Conservation (phyloP, 2,113 vertebrate species). For the Carettochelys insculpta region DNA sequence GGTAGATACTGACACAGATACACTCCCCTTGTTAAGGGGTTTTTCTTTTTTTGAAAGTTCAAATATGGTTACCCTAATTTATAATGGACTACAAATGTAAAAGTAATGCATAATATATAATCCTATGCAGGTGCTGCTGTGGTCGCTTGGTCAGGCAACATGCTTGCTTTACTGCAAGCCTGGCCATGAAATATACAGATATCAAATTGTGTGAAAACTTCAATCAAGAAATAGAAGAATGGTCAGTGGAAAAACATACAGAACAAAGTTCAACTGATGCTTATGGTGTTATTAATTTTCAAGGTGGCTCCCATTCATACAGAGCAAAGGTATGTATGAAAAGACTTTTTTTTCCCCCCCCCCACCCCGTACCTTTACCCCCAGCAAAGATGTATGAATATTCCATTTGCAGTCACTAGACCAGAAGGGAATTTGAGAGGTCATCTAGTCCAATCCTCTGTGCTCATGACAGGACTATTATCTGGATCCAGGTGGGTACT, state of each 20-base stretch:
- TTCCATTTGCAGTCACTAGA: not conserved
- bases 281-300: slow-evolving; percentile 98
- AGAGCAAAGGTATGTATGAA: slow-evolving; percentile 89
- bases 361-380: not conserved
- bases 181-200: slow-evolving; percentile 96
- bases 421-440: too few relatives aligned
- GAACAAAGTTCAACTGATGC: slow-evolving; percentile 94
- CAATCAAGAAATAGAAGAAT: slow-evolving; percentile 86
- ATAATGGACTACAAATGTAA: not conserved
- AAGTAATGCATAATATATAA: not conserved
- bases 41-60: too few relatives aligned
- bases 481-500: too few relatives aligned
- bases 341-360: not conserved
- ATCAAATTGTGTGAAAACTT: slow-evolving; percentile 92
- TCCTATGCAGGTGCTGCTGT: slow-evolving; percentile 89
- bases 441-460: too few relatives aligned
- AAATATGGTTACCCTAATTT: too few relatives aligned
- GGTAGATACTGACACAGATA: too few relatives aligned
- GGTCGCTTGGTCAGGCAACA: slow-evolving; percentile 97
- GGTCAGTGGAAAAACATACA: slow-evolving; percentile 97
- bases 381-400: not conserved
- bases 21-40: too few relatives aligned
- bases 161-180: slow-evolving; percentile 93
- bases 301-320: slow-evolving; percentile 99
- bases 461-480: too few relatives aligned